phyloP scores from a whole-genome alignment of 2,888 invertebrate genomes.

The Celastrina argiolus region DNA sequence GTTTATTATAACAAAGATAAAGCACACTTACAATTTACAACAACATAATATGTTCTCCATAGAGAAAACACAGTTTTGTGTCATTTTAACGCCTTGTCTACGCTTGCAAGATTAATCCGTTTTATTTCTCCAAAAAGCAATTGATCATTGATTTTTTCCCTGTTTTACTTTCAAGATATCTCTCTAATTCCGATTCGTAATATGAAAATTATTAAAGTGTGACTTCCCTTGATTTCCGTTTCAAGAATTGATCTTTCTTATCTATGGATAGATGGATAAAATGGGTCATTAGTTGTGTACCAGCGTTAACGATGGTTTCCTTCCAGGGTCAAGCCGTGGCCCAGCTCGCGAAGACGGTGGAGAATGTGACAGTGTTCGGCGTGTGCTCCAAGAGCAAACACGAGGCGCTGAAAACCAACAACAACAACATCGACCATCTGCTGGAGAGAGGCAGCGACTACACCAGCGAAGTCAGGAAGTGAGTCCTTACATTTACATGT shows the following conservation, averaged over 20 bases:
- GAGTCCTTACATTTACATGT: conserved; percentile 57
- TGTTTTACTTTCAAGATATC: no score
- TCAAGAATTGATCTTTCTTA: no score
- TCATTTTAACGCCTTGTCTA: not conserved
- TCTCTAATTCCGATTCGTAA: no score
- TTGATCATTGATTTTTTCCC: no score
- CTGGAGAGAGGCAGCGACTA: conserved; percentile 90
- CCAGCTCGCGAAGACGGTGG: conserved; percentile 88
- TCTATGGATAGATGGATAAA: not conserved
- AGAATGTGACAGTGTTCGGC: conserved; percentile 89
- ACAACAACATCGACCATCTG: conserved; percentile 84
- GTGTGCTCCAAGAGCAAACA: conserved; percentile 91
- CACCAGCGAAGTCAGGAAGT: conserved; percentile 90
- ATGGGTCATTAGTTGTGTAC: not conserved
- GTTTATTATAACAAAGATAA: not conserved
- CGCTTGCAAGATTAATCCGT: no score
- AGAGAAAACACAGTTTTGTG: not conserved
- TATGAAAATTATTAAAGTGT: no score
- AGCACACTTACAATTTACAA: not conserved
- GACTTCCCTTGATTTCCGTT: no score
- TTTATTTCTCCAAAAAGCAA: no score
- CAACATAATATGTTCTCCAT: not conserved
- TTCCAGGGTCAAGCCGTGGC: conserved; percentile 89
- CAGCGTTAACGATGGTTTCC: not conserved
- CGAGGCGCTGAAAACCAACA: conserved; percentile 85